Base-by-base conservation (phyloP, 2,113 vertebrate genomes). In the Channa argus region DNA sequence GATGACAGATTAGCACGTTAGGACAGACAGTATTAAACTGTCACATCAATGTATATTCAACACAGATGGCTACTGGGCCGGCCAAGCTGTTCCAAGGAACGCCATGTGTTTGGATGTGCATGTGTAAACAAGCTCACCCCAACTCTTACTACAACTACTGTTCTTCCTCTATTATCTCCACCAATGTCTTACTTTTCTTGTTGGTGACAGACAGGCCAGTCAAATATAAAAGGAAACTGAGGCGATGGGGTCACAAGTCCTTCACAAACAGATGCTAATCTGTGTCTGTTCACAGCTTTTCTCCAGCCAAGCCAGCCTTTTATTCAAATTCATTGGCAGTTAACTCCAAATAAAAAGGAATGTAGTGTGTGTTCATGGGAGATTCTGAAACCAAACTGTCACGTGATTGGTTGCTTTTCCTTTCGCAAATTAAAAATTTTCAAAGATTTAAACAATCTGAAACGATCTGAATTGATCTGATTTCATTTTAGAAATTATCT, bases 11-110 rank as follows among this genome's bases (percentile, higher is more conserved):
- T 71, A 74, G 36, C 73, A 80, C 84, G 74, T 78, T 61, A 15
- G 75, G 70, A 62, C 59, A 44, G 68, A 54, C 74, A 7, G 63
- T 81, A 71, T 73, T 82, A 70, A 79, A 79, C 78, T 81, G 78
- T 82, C 74, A 63, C 46, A 70, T 75, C 63, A 62, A 79, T 61
- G 64, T 84, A 79, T 73, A 73, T 67, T 84, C 75, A 84, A 82
- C 82, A 84, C 85, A 84, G 85, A 84, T 82, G 85, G 79, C 82
- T 24, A 37, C 78, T 24, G 77, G 63, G 63, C 60, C 6, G 5
- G 65, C 66, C 81, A 79, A 82, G 81, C 85, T 79, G 71, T 70
- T 84, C 67, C 38, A 12, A 44, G 36, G 51, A 74, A 56, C 70
- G 54, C 12, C 5, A 11, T 14, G 52, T 59, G 66, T 67, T 50